These are phyloP conservation scores for Cotesia congregata DNA, from an alignment of 2,888 invertebrate genomes.

Conservation along the genomic window DNA sequence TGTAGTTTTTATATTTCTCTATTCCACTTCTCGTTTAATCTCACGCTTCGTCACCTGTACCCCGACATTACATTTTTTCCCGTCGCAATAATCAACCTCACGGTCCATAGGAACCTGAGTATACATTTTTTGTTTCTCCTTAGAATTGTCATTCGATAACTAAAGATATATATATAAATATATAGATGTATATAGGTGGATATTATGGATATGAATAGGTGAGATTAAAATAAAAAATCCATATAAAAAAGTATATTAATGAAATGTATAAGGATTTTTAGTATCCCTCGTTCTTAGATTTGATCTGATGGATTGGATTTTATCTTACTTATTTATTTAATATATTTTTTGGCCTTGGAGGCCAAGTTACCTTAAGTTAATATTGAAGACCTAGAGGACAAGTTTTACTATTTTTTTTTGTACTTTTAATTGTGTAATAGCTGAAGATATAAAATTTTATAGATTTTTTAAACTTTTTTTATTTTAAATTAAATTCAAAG, in stretches of 20 bases:
- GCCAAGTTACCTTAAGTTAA: no score
- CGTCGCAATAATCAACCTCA: slow-evolving; percentile 28
- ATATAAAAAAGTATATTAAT: not conserved
- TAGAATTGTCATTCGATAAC: slow-evolving; percentile 16
- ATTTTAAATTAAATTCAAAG: no score
- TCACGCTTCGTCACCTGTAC: slow-evolving; percentile 38
- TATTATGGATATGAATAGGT: not conserved
- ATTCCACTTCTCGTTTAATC: slow-evolving; percentile 36
- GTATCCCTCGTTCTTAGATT: not conserved
- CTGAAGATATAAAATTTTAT: no score
- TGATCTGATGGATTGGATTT: not conserved
- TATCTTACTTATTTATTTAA: not conserved
- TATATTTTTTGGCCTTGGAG: no score
- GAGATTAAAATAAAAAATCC: not conserved
- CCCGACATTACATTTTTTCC: not conserved
- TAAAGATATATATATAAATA: not conserved
- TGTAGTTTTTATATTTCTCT: slow-evolving; percentile 24
- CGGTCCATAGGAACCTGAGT: slow-evolving; percentile 1
- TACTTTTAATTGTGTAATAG: no score
- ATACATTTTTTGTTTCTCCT: slow-evolving; percentile 12
- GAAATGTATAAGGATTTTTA: not conserved
- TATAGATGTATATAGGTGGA: not conserved
- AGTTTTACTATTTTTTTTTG: no score
- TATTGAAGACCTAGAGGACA: no score
- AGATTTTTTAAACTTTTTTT: no score